Evolutionary conservation across 2,113 vertebrate species (phyloP), one percentile per base, ranked within the genome.

Genomic region (Microcebus ravelobensis): DNA sequence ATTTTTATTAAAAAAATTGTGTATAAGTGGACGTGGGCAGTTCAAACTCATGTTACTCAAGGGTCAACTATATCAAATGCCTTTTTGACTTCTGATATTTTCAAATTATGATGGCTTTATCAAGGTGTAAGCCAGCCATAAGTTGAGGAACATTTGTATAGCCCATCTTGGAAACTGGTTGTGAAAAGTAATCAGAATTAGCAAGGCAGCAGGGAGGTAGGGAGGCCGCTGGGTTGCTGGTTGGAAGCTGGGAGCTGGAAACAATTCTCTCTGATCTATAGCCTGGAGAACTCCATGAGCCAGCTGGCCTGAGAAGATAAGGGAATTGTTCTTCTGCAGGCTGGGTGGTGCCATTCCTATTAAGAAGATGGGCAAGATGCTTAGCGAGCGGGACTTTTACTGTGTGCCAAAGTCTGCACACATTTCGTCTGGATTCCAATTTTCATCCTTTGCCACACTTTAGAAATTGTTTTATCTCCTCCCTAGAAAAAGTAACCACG

Each of bases 231-330:
- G 87, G 87, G 55, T 85, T 88, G 70, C 84, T 82, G 31, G 11
- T 74, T 95, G 71, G 84, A 82, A 85, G 74, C 61, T 8, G 84
- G 73, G 92, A 92, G 61, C 83, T 92, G 85, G 81, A 94, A 90
- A 82, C 65, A 67, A 48, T 94, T 87, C 76, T 95, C 34, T 96
- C 61, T 96, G 67, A 96, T 97, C 82, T 39, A 70, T 82, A 86
- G 90, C 92, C 92, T 96, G 76, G 90, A 96, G 94, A 91, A 63
- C 17, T 29, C 57, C 80, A 42, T 0, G 45, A 76, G 31, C 90
- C 90, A 97, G 90, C 92, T 97, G 95, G 92, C 88, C 90, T 42
- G 90, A 63, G 80, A 96, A 95, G 94, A 96, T 90, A 96, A 97
- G 97, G 90, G 68, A 89, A 74, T 4, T 87, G 42, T 80, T 96